phyloP scores from a whole-genome alignment of 2,797 vertebrate genomes.

The Loriculus beryllinus region DNA sequence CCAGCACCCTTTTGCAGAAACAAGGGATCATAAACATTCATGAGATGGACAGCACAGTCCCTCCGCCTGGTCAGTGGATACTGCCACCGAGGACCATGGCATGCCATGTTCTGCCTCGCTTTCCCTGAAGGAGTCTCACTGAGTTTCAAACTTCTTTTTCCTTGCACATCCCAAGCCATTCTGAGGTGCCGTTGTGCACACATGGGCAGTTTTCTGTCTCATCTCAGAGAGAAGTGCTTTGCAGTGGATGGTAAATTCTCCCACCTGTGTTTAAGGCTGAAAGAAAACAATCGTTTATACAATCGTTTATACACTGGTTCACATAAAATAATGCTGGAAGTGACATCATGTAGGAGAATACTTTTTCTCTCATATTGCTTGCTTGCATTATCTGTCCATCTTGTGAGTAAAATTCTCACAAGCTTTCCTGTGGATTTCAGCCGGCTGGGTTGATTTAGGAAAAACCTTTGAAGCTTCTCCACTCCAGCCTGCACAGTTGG shows the following conservation, averaged over 20 bases:
- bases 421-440: slow-evolving; percentile 18
- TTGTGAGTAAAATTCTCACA: slow-evolving; percentile 19
- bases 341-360: neutral
- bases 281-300: neutral
- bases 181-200: neutral
- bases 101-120: neutral
- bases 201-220: neutral
- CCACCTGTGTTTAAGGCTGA: neutral
- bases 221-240: neutral
- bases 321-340: neutral
- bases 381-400: neutral
- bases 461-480: slow-evolving; percentile 58
- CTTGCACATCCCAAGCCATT: neutral
- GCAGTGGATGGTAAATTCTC: neutral
- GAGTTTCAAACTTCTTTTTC: neutral
- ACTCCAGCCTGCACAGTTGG: slow-evolving; percentile 47
- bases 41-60: neutral
- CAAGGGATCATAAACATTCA: neutral
- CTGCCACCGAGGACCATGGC: neutral
- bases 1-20: neutral
- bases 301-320: neutral
- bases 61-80: neutral
- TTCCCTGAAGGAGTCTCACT: neutral
- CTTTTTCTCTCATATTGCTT: neutral
- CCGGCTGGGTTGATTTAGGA: slow-evolving; percentile 20